These are phyloP conservation scores for Nebria salina DNA, from an alignment of 2,888 invertebrate species.

Conservation along the genomic window DNA sequence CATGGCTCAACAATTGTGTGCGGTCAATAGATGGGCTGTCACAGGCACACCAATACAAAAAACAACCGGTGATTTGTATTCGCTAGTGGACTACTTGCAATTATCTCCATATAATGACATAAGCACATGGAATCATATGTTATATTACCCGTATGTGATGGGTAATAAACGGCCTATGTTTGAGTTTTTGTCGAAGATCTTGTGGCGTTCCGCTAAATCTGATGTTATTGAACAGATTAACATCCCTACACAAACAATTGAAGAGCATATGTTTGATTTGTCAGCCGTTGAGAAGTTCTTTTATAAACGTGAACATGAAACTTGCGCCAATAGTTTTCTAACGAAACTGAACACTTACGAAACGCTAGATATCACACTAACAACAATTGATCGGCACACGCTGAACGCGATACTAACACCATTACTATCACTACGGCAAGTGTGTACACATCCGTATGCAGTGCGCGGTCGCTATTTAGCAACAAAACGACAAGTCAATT, in stretches of 20 bases:
- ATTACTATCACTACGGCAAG: constrained; percentile 73
- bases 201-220: constrained; percentile 78
- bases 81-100: constrained; percentile 70
- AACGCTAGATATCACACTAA: constrained; percentile 62
- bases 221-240: constrained; percentile 74
- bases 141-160: constrained; percentile 65
- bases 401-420: constrained; percentile 69
- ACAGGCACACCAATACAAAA: constrained; percentile 76
- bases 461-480: constrained; percentile 67
- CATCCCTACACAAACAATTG: constrained; percentile 71
- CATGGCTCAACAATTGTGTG: constrained; percentile 69
- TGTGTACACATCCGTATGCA: constrained; percentile 76
- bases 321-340: constrained; percentile 64
- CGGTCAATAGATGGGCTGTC: constrained; percentile 76
- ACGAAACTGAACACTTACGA: constrained; percentile 61
- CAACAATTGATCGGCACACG: constrained; percentile 62
- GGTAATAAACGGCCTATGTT: constrained; percentile 64
- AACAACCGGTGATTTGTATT: constrained; percentile 63
- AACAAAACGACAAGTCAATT: constrained; percentile 66
- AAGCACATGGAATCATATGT: constrained; percentile 65
- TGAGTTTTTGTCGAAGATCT: constrained; percentile 65
- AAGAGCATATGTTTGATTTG: constrained; percentile 70
- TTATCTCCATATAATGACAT: constrained; percentile 66
- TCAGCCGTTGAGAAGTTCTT: constrained; percentile 79
- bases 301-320: constrained; percentile 71